A percentile compares a stretch with the other conserved stretches of the same genome.
Conservation (phyloP, 2,113 vertebrate species). For the Gymnogyps californianus region DNA sequence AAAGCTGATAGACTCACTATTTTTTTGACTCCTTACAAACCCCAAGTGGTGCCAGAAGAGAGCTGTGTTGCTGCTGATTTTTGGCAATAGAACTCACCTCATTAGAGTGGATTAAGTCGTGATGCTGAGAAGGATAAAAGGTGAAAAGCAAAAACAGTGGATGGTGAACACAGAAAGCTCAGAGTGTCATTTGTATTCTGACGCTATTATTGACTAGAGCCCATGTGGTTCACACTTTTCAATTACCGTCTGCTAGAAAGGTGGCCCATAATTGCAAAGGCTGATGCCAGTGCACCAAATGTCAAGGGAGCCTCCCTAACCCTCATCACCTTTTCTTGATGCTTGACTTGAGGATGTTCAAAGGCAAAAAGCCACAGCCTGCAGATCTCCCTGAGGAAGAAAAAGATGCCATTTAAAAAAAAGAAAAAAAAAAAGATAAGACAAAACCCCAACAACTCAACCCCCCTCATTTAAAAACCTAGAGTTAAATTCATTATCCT, state of each 20-base stretch:
- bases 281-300: conserved; percentile 74
- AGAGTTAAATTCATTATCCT: conserved; percentile 30
- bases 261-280: conserved; percentile 83
- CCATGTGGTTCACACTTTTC: conserved; percentile 83
- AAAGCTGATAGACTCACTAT: conserved; percentile 71
- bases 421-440: neutral
- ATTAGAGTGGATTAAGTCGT: conserved; percentile 86
- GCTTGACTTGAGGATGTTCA: conserved; percentile 81
- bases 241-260: conserved; percentile 81
- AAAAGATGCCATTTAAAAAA: conserved; percentile 47
- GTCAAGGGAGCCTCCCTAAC: conserved; percentile 78
- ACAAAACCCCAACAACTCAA: neutral
- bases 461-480: conserved; percentile 4
- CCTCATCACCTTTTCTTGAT: conserved; percentile 76
- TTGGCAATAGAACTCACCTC: conserved; percentile 74
- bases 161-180: conserved; percentile 53
- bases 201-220: conserved; percentile 83
- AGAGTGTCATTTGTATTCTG: conserved; percentile 69
- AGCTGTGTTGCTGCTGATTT: conserved; percentile 58
- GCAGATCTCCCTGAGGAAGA: conserved; percentile 61
- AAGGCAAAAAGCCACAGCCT: conserved; percentile 79
- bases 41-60: conserved; percentile 55
- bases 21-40: conserved; percentile 47
- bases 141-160: conserved; percentile 70
- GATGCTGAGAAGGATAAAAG: conserved; percentile 83